Evolutionary conservation across 2,888 invertebrate genomes (phyloP).

Genomic region (Ichneumoninae sp.): DNA sequence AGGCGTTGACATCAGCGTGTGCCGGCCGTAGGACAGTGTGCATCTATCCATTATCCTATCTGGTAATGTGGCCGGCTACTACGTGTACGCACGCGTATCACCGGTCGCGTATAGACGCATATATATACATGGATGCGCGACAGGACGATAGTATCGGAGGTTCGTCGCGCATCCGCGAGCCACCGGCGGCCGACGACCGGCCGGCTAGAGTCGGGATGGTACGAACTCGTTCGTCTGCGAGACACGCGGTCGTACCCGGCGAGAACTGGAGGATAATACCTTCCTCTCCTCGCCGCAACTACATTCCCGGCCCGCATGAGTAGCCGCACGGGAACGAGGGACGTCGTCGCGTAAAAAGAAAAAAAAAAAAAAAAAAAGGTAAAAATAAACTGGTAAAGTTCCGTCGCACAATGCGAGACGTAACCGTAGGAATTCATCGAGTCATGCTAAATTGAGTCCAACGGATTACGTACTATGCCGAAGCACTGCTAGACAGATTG

Average conservation of each 20-base stretch:
- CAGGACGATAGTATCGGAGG: constrained; percentile 42
- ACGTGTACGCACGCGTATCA: constrained; percentile 22
- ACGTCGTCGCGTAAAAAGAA: too few relatives aligned
- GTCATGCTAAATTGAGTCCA: not conserved
- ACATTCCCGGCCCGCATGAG: constrained; percentile 76
- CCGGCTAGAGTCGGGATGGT: constrained; percentile 18
- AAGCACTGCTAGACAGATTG: not conserved
- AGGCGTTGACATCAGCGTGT: constrained; percentile 79
- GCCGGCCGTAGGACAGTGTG: constrained; percentile 9
- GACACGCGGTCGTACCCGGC: constrained; percentile 68
- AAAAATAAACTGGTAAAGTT: not conserved
- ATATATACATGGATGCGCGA: constrained; percentile 28
- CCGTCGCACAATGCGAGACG: constrained; percentile 11
- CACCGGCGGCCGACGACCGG: constrained; percentile 48
- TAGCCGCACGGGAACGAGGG: constrained; percentile 38
- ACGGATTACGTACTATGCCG: not conserved
- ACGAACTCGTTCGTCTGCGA: constrained; percentile 47
- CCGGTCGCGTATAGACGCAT: not conserved
- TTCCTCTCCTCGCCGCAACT: constrained; percentile 3
- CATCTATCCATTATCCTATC: constrained; percentile 26
- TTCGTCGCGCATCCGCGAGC: constrained; percentile 55
- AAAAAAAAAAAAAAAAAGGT: too few relatives aligned
- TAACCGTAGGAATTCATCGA: constrained; percentile 40
- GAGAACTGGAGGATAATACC: constrained; percentile 47
- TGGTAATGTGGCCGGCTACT: constrained; percentile 1